Conservation (phyloP, 2,797 vertebrate species). For the Pangasius macronema region DNA sequence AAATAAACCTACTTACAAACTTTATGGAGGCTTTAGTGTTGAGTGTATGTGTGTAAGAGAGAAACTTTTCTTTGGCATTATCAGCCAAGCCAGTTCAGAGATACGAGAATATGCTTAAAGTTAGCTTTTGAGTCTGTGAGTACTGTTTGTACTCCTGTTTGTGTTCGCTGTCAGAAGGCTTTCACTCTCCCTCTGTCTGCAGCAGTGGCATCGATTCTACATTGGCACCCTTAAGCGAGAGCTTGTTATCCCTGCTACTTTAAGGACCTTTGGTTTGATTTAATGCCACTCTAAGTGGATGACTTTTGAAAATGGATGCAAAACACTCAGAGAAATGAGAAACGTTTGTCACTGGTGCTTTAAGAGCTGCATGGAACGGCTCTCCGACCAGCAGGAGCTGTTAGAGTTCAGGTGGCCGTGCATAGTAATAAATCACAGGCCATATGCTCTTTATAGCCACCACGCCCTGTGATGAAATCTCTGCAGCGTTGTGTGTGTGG, state of each 20-base stretch:
- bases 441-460: slow-evolving; percentile 43
- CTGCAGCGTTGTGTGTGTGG: slow-evolving; percentile 21
- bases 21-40: not conserved
- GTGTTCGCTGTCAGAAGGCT: not conserved
- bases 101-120: not conserved
- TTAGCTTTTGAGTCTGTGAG: slow-evolving; percentile 9
- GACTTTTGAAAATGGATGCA: slow-evolving; percentile 37
- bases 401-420: slow-evolving; percentile 24
- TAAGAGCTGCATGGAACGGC: slow-evolving; percentile 29
- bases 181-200: slow-evolving; percentile 9
- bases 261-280: slow-evolving; percentile 39
- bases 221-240: slow-evolving; percentile 32
- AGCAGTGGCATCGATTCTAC: slow-evolving; percentile 29
- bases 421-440: slow-evolving; percentile 38
- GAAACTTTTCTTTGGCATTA: not conserved
- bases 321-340: slow-evolving; percentile 55
- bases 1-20: not conserved
- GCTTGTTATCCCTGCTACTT: slow-evolving; percentile 26
- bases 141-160: not conserved
- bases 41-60: not conserved
- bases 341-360: slow-evolving; percentile 25
- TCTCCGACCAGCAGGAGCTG: slow-evolving; percentile 15
- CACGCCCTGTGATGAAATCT: slow-evolving; percentile 27
- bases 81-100: not conserved
- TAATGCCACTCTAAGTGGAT: slow-evolving; percentile 40